Percentiles rank a stretch among this genome's conserved stretches.
Conservation (phyloP, 2,797 vertebrate species). For the Rhynchotus rufescens region DNA sequence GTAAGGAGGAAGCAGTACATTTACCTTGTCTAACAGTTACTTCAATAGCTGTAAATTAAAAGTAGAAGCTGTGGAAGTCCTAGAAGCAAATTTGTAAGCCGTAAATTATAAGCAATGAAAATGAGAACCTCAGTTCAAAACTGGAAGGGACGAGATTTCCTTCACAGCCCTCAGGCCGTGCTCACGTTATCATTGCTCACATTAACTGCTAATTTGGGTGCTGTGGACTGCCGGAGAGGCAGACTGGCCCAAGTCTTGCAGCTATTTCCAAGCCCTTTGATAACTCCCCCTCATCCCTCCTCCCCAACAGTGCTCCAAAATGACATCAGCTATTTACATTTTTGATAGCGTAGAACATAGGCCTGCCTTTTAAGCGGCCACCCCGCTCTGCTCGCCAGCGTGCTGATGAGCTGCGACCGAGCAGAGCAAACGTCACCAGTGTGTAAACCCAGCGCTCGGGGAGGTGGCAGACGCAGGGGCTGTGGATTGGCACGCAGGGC, state of each 20-base stretch:
- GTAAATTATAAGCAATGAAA: neutral
- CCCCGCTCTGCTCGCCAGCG: neutral
- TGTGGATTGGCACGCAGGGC: conserved; percentile 34
- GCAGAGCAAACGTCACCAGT: neutral
- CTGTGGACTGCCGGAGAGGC: neutral
- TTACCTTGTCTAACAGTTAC: neutral
- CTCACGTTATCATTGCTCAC: neutral
- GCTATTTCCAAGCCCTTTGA: neutral
- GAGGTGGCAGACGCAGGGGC: conserved; percentile 48
- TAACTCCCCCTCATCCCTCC: neutral
- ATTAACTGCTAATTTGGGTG: neutral
- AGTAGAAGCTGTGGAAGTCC: neutral
- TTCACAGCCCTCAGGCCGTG: rapidly evolving
- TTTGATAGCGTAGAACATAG: conserved; percentile 11
- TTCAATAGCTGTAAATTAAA: neutral
- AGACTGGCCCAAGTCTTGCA: neutral
- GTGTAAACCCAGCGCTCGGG: neutral
- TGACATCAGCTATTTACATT: neutral
- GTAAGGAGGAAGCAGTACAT: neutral
- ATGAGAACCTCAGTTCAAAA: neutral
- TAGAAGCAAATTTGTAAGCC: neutral
- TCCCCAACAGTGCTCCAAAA: neutral
- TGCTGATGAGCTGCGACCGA: neutral
- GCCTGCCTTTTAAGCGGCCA: neutral
- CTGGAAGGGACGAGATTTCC: neutral